phyloP scores from a whole-genome alignment of 1,140 invertebrate species.

The Hyposmocoma kahamanoa region DNA sequence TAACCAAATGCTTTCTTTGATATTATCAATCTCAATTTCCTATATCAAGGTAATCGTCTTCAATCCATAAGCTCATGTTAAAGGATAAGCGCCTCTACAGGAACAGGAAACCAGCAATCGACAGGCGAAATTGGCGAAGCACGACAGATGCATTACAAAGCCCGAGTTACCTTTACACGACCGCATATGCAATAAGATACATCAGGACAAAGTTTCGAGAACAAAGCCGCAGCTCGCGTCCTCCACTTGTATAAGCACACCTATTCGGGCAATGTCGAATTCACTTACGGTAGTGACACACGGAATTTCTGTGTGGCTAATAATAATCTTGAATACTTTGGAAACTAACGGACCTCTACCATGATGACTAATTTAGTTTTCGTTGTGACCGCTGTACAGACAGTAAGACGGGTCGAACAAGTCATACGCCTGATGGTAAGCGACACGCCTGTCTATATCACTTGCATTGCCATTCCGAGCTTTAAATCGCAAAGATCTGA shows the following conservation, averaged over 20 bases:
- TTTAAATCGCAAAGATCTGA: too few relatives aligned
- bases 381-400: background rate
- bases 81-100: background rate
- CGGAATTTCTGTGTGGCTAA: constrained; percentile 7
- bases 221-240: constrained; percentile 53
- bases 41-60: too few relatives aligned
- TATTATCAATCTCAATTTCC: too few relatives aligned
- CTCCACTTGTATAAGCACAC: constrained; percentile 39
- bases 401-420: background rate
- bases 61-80: too few relatives aligned
- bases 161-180: constrained; percentile 27
- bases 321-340: background rate
- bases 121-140: background rate
- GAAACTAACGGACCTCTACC: background rate
- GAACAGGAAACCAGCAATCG: background rate
- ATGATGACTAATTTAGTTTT: background rate
- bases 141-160: constrained; percentile 1
- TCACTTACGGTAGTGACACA: constrained; percentile 37
- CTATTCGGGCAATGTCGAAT: constrained; percentile 46
- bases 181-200: constrained; percentile 53
- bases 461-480: too few relatives aligned
- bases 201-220: constrained; percentile 47
- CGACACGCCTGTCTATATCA: too few relatives aligned
- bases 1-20: too few relatives aligned
- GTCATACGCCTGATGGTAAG: background rate